Evolutionary conservation across 2,888 invertebrate species (phyloP).

Genomic region (Sinhomidia bicolor): DNA sequence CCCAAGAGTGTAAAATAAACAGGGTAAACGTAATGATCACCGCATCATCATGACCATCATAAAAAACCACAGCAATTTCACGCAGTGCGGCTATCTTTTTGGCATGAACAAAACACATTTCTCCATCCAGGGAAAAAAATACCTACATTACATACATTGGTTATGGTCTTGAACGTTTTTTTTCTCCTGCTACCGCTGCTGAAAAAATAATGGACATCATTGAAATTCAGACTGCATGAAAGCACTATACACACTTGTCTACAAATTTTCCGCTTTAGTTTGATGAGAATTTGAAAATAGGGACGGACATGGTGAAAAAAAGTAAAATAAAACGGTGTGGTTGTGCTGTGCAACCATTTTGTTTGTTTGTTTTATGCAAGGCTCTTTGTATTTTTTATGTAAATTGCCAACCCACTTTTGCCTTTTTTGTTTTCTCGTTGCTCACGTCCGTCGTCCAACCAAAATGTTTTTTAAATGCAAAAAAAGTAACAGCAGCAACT

Average conservation of each 20-base stretch:
- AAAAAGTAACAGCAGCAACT: no score
- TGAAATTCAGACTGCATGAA: conserved; percentile 37
- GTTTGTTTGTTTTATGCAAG: background rate
- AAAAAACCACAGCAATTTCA: background rate
- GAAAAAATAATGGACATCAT: background rate
- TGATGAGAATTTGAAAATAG: background rate
- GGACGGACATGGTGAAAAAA: no score
- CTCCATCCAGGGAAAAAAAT: background rate
- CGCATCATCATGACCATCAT: background rate
- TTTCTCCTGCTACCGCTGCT: background rate
- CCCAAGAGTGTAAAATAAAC: no score
- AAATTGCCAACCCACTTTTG: background rate
- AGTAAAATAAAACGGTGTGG: background rate
- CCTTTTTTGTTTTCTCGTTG: no score
- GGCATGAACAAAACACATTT: background rate
- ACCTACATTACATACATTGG: no score
- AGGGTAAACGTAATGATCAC: background rate
- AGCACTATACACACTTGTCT: background rate
- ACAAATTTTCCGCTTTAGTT: background rate
- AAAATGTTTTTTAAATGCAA: no score
- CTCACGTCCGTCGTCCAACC: no score
- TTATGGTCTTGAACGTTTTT: no score
- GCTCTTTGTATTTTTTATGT: background rate
- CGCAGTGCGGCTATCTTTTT: background rate
- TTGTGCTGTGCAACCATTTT: background rate